Evolutionary conservation across 2,888 invertebrate species (phyloP).

Genomic region (Reticulitermes lucifugus): DNA sequence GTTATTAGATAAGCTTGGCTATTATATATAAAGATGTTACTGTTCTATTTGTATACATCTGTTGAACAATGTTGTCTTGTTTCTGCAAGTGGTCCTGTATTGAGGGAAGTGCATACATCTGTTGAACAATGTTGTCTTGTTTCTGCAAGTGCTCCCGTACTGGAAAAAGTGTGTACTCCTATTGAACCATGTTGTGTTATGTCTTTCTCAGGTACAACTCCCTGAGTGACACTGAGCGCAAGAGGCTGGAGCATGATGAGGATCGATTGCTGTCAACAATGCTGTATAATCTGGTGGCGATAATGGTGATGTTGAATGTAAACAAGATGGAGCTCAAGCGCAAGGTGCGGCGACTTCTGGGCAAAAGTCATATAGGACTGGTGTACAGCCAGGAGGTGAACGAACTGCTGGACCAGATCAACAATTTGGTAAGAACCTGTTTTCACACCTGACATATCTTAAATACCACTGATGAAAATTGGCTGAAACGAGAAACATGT

Average conservation of each 20-base stretch:
- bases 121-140: too few species aligned
- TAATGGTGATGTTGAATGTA: constrained; percentile 93
- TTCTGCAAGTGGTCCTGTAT: too few species aligned
- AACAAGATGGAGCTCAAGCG: constrained; percentile 85
- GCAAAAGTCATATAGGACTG: constrained; percentile 98
- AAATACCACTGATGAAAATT: too few species aligned
- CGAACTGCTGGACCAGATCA: constrained; percentile 93
- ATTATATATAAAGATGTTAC: too few species aligned
- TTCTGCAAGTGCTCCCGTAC: too few species aligned
- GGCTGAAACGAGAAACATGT: too few species aligned
- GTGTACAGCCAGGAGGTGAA: constrained; percentile 98
- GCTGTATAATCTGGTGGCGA: constrained; percentile 95
- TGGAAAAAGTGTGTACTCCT: too few species aligned
- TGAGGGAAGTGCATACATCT: too few species aligned
- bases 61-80: too few species aligned
- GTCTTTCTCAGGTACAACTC: constrained; percentile 77
- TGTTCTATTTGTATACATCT: too few species aligned
- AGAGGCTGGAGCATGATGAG: constrained; percentile 97
- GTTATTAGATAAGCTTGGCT: too few species aligned
- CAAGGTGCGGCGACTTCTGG: constrained; percentile 91
- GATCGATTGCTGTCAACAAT: constrained; percentile 95
- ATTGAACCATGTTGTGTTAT: neutral
- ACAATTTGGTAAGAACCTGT: constrained; percentile 80
- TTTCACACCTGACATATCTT: constrained; percentile 50
- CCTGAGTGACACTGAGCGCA: constrained; percentile 91